A percentile compares a stretch with the other conserved stretches of the same genome.
phyloP scores from a whole-genome alignment of 2,113 vertebrate species.

The Xiphophorus couchianus region DNA sequence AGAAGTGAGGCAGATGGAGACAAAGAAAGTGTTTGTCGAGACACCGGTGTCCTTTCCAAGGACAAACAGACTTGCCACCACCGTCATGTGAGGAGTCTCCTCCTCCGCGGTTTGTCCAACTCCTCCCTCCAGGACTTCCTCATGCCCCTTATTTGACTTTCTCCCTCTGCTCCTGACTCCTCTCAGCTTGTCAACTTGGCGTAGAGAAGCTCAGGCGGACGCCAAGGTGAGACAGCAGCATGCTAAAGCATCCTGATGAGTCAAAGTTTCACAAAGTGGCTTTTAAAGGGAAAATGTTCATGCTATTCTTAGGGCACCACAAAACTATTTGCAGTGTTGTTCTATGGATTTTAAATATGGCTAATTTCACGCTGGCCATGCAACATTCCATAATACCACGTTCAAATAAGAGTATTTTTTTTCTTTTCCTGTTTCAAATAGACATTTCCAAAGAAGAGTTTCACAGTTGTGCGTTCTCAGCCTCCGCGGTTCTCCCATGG shows the following conservation, averaged over 20 bases:
- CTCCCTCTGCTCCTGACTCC: constrained; percentile 3
- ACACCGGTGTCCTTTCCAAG: constrained; percentile 66
- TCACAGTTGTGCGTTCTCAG: too few species aligned
- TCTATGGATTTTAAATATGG: too few species aligned
- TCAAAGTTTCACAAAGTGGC: background rate
- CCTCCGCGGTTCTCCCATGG: too few species aligned
- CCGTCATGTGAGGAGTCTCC: constrained; percentile 57
- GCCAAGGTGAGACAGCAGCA: constrained; percentile 1
- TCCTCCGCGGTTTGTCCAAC: constrained; percentile 26
- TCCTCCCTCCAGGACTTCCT: constrained; percentile 34
- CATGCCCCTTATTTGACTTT: constrained; percentile 36
- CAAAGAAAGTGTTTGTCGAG: constrained; percentile 51
- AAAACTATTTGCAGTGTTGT: too few species aligned
- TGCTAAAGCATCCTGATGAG: background rate
- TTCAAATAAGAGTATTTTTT: background rate
- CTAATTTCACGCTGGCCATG: too few species aligned
- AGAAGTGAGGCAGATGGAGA: constrained; percentile 27
- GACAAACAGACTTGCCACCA: constrained; percentile 61
- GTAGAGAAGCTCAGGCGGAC: constrained; percentile 20
- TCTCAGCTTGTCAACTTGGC: background rate
- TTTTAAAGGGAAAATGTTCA: background rate
- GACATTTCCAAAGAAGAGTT: too few species aligned
- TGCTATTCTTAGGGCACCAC: too few species aligned
- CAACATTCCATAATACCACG: background rate
- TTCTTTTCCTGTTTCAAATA: too few species aligned